These are phyloP conservation scores for Zygogramma bicolorata DNA, from an alignment of 2,888 invertebrate species.

Conservation along the genomic window DNA sequence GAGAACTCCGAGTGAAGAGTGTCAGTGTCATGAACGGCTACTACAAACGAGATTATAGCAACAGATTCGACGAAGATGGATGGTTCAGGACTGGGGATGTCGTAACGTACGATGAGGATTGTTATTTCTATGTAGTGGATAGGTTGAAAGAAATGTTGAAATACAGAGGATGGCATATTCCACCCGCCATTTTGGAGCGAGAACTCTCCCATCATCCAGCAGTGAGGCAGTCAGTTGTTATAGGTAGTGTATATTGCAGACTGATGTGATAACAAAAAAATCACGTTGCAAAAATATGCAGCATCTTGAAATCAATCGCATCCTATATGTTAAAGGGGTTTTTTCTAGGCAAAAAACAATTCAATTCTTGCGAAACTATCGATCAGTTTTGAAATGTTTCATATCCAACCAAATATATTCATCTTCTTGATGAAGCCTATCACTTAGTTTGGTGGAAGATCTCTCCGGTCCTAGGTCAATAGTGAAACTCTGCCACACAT, in stretches of 20 bases:
- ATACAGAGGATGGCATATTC: slow-evolving; percentile 68
- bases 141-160: slow-evolving; percentile 70
- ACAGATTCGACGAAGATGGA: slow-evolving; percentile 64
- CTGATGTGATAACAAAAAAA: too few species aligned
- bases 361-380: too few species aligned
- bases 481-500: too few species aligned
- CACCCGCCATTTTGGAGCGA: slow-evolving; percentile 57
- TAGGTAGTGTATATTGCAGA: slow-evolving; percentile 42
- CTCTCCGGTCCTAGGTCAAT: too few species aligned
- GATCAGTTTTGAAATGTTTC: too few species aligned
- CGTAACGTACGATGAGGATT: slow-evolving; percentile 68
- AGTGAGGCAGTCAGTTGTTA: slow-evolving; percentile 55
- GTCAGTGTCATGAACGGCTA: slow-evolving; percentile 65
- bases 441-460: too few species aligned
- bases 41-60: slow-evolving; percentile 66
- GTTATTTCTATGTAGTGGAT: slow-evolving; percentile 68
- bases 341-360: too few species aligned
- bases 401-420: too few species aligned
- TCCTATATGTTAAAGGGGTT: too few species aligned
- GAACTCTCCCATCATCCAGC: slow-evolving; percentile 56
- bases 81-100: slow-evolving; percentile 71
- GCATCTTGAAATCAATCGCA: too few species aligned
- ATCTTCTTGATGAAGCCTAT: too few species aligned
- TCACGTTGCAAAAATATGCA: too few species aligned
- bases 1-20: slow-evolving; percentile 69